A percentile compares a stretch with the other conserved stretches of the same genome.
These are phyloP conservation scores for Temnothorax unifasciatus DNA, from an alignment of 2,888 invertebrate genomes.

Conservation along the genomic window DNA sequence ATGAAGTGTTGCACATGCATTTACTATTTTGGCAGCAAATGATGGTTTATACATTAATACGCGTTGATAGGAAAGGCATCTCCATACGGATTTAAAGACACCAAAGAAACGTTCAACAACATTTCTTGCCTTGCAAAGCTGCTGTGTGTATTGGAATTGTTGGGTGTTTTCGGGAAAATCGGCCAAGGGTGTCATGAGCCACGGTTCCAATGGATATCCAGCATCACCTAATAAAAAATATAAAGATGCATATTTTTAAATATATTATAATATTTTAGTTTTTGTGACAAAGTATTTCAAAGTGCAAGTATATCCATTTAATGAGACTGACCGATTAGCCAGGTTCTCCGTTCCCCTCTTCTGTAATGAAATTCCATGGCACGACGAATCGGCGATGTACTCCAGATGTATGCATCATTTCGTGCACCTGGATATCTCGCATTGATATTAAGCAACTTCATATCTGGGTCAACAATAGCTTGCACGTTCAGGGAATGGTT, in stretches of 20 bases:
- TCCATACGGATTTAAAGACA: constrained; percentile 57
- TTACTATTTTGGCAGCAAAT: constrained; percentile 58
- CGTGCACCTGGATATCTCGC: constrained; percentile 11
- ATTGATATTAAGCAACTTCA: not conserved
- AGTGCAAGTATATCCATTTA: not conserved
- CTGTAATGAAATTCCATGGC: constrained; percentile 19
- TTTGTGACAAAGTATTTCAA: not conserved
- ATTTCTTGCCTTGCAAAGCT: constrained; percentile 28
- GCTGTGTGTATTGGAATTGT: constrained; percentile 47
- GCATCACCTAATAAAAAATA: constrained; percentile 36
- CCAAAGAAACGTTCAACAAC: constrained; percentile 62
- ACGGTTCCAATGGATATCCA: constrained; percentile 18
- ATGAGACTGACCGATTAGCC: not conserved
- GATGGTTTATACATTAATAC: constrained; percentile 59
- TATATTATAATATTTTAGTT: not conserved
- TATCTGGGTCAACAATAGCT: constrained; percentile 3
- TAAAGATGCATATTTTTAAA: no score
- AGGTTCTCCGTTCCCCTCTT: constrained; percentile 1
- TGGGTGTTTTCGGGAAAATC: constrained; percentile 48
- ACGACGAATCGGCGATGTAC: not conserved
- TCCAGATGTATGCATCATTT: constrained; percentile 11
- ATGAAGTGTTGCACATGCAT: constrained; percentile 63
- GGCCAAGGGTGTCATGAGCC: constrained; percentile 55
- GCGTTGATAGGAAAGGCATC: constrained; percentile 36
- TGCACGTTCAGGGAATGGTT: constrained; percentile 8